phyloP scores from a whole-genome alignment of 2,888 invertebrate species.

The Cryptophagus acutangulus region DNA sequence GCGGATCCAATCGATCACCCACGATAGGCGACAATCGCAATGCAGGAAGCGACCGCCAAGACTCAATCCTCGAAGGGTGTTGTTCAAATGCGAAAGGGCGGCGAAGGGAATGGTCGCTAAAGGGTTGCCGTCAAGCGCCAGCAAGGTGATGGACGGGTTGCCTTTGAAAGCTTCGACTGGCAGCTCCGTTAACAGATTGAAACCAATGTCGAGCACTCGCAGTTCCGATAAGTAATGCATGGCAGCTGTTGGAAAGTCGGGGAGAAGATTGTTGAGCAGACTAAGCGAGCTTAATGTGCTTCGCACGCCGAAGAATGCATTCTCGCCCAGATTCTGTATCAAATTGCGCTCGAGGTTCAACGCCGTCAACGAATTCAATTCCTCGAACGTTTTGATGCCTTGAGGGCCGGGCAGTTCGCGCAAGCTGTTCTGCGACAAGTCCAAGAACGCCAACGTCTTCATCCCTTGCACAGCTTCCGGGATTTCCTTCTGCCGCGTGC shows the following conservation, averaged over 20 bases:
- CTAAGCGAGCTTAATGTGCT: slow-evolving; percentile 83
- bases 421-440: slow-evolving; percentile 84
- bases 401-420: slow-evolving; percentile 71
- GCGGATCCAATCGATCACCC: slow-evolving; percentile 89
- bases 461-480: slow-evolving; percentile 76
- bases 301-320: slow-evolving; percentile 74
- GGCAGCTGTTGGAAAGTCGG: slow-evolving; percentile 81
- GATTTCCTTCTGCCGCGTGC: slow-evolving; percentile 72
- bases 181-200: slow-evolving; percentile 79
- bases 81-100: slow-evolving; percentile 73
- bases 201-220: slow-evolving; percentile 86
- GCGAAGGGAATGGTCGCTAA: slow-evolving; percentile 75
- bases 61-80: slow-evolving; percentile 78
- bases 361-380: slow-evolving; percentile 76
- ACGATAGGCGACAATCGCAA: slow-evolving; percentile 81
- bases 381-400: slow-evolving; percentile 63
- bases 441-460: slow-evolving; percentile 77
- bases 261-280: slow-evolving; percentile 79
- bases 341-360: slow-evolving; percentile 85
- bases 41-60: slow-evolving; percentile 82
- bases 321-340: slow-evolving; percentile 69
- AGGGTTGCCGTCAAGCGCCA: slow-evolving; percentile 89
- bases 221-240: slow-evolving; percentile 73
- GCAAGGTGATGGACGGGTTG: slow-evolving; percentile 77
- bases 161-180: slow-evolving; percentile 75